Evolutionary conservation across 2,113 vertebrate species (phyloP).

Genomic region (Vulpes lagopus): DNA sequence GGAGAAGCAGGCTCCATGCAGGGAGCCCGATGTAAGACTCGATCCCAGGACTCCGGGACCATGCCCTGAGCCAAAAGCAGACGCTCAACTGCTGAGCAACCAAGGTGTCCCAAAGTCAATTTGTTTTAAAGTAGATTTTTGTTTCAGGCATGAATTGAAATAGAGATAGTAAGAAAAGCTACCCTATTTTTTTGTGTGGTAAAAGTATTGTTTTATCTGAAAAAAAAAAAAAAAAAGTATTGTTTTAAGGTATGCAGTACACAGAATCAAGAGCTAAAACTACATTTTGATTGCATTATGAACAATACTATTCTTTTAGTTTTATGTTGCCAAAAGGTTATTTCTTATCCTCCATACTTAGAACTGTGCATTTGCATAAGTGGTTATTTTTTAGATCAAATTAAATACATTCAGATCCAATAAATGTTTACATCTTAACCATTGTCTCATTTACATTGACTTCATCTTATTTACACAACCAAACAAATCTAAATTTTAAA

Average conservation of each 20-base stretch:
- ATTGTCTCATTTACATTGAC: neutral
- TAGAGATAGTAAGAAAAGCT: neutral
- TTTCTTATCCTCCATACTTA: neutral
- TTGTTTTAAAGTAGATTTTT: conserved; percentile 28
- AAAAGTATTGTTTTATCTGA: neutral
- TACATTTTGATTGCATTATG: neutral
- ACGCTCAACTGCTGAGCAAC: too few species aligned
- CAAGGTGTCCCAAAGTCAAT: neutral
- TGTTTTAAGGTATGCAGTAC: neutral
- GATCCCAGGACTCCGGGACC: too few species aligned
- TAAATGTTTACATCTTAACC: conserved; percentile 4
- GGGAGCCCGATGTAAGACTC: too few species aligned
- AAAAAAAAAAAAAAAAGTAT: too few species aligned
- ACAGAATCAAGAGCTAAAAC: neutral
- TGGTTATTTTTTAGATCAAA: neutral
- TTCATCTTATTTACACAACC: conserved; percentile 16
- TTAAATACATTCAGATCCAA: neutral
- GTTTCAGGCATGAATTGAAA: neutral
- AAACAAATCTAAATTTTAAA: conserved; percentile 36
- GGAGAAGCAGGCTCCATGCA: too few species aligned
- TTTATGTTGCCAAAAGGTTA: neutral
- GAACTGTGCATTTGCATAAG: neutral
- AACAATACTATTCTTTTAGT: neutral
- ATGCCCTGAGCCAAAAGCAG: too few species aligned
- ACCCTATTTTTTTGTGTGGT: neutral